Base-by-base conservation (phyloP, 2,888 invertebrate species). In the Lapara coniferarum region DNA sequence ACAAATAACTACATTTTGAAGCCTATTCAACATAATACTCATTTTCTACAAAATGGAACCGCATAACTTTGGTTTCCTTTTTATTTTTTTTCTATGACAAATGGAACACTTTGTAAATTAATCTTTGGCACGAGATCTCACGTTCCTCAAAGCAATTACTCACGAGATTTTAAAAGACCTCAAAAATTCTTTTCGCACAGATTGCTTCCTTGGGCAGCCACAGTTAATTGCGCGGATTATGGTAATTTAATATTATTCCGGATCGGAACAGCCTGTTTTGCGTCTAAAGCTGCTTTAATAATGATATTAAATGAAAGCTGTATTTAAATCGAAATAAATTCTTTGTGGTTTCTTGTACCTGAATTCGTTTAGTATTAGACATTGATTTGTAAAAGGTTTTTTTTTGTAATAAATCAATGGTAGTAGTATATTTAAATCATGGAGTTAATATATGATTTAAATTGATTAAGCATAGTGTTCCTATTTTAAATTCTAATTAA, bases 151-250 rank as follows among this genome's bases (percentile, higher is more conserved):
- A 52, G 58, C 51, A 66, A 73, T 72, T 71, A 73, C 69, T 73
- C 71, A 71, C 63, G 67, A 68, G 67, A 70, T 71, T 71, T 70
- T 68, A 68, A 68, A 68, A 58, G 56, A 70, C 68, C 73, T 74
- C 70, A 71, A 70, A 71, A 66, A 67, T 66, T 30, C 49, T 70
- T 72, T 68, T 68, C 73, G 71, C 66, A 53, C 19, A 56, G 70
- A 69, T 67, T 53, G 69, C 71, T 56, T 71, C 66, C 69, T 70
- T 66, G 68, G 70, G 70, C 69, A 70, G 67, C 74, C 73, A 72
- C 46, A 72, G 71, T 70, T 81, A 76, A 79, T 78, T 76, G 73
- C 75, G 51, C 49, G 70, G 74, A 75, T 79, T 77, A 79, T 77
- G 79, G 71, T 75, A 75, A 77, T 75, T 74, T 75, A 72, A 74